Base-by-base conservation (phyloP, 1,140 invertebrate species). In the Acromyrmex charruanus region DNA sequence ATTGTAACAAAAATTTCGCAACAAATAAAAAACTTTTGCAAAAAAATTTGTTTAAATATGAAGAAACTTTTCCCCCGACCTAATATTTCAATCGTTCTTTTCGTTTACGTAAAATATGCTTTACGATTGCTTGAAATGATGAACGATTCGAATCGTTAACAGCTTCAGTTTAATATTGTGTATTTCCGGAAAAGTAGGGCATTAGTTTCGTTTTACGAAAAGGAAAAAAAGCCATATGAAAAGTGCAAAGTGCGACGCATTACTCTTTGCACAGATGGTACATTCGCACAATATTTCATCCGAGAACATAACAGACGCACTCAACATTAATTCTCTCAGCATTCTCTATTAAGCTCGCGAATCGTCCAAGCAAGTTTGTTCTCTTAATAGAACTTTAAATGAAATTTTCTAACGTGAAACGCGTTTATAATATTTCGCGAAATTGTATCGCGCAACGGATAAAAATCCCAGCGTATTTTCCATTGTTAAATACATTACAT, bases 211-310 rank as follows among this genome's bases (percentile, higher is more conserved):
- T 39, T 69, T 51, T 35, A 21, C 25, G 21, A 77, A 88, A 89
- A 25, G 35, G 16, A 31, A 68, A 44, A 35, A 80, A 80, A 69
- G 69, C 53, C 75, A 39, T 55, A 55, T 81, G 53, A 72, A 55
- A 58, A 58, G 87, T 77, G 55, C 31, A 68, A 75, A 89, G 85
- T 79, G 12, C 74, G 18, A 53, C 53, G 69, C 72, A 65, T 72
- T 89, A 84, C 21, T 68, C 74, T 55, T 21, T 53, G 53, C 35
- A 49, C 88, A 89, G 81, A 79, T 89, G 88, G 59, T 79, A 69
- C 59, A 75, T 86, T 89, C 81, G 44, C 87, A 61, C 66, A 88
- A 59, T 85, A 66, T 85, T 86, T 77, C 74, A 89, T 89, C 72
- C 77, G 85, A 51, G 31, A 39, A 59, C 31, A 61, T 86, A 61